Base-by-base conservation (phyloP, 1,140 invertebrate species). In the Bombus pascuorum region DNA sequence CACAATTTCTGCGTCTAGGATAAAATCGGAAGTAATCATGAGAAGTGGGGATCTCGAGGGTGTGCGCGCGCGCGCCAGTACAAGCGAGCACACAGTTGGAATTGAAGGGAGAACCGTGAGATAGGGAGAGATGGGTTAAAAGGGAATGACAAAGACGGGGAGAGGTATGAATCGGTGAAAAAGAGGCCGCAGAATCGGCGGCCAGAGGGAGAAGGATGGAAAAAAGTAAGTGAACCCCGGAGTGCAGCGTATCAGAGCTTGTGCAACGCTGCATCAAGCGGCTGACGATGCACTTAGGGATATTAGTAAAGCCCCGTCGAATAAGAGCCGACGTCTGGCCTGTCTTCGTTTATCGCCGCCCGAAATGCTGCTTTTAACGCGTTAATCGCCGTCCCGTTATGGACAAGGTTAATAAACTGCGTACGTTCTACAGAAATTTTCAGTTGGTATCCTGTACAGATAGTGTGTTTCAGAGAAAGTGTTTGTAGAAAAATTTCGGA, bases 271-370 rank as follows among this genome's bases (percentile, higher is more conserved):
- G 88, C 83, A 83, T 68, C 90, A 91, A 92, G 83, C 91, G 89
- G 87, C 91, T 93, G 91, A 93, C 92, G 91, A 93, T 93, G 92
- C 93, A 93, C 93, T 93, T 93, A 93, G 92, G 89, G 91, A 93
- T 93, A 93, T 93, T 93, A 93, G 92, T 92, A 93, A 91, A 93
- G 90, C 88, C 66, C 87, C 75, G 90, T 90, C 74, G 90, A 88
- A 88, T 83, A 75, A 79, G 75, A 86, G 81, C 62, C 72, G 81
- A 47, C 44, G 66, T 39, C 28, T 18, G 25, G 44, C 32, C 57
- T 81, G 87, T 86, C 83, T 80, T 89, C 75, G 53, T 80, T 68
- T 62, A 65, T 71, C 83, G 77, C 34, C 28, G 76, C 32, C 76
- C 66, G 66, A 85, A 81, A 85, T 39, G 62, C 44, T 81, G 79